Evolutionary conservation across 2,888 invertebrate species (phyloP).

Genomic region (Pseudococcus longispinus): DNA sequence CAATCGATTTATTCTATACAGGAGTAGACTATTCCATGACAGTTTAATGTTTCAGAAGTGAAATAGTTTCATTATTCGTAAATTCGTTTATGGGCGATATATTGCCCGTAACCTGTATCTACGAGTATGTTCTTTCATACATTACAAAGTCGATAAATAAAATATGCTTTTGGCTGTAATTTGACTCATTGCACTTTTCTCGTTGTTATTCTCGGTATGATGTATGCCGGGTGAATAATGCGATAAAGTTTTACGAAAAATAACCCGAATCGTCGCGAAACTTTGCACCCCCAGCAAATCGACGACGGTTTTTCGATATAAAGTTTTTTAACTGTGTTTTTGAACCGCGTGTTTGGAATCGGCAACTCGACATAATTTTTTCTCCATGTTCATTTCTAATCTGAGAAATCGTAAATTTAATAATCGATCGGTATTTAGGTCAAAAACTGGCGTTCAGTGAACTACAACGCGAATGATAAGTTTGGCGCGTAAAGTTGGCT

Average conservation of each 20-base stretch:
- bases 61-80: neutral
- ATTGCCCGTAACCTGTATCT: neutral
- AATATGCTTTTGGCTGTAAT: constrained; percentile 21
- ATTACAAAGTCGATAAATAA: neutral
- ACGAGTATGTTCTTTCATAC: neutral
- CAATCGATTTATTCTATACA: neutral
- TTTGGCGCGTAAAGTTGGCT: neutral
- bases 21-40: neutral
- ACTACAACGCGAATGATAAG: neutral
- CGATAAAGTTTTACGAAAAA: constrained; percentile 7
- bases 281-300: neutral
- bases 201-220: neutral
- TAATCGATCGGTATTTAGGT: constrained; percentile 36
- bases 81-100: neutral
- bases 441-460: constrained; percentile 26
- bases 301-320: neutral
- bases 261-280: constrained; percentile 10
- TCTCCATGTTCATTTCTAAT: neutral
- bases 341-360: neutral
- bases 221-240: neutral
- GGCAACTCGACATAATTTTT: neutral
- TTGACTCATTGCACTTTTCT: constrained; percentile 10
- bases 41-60: neutral
- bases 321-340: neutral
- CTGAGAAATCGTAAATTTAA: constrained; percentile 12